Evolutionary conservation across 2,113 vertebrate species (phyloP).

Genomic region (Apus apus): DNA sequence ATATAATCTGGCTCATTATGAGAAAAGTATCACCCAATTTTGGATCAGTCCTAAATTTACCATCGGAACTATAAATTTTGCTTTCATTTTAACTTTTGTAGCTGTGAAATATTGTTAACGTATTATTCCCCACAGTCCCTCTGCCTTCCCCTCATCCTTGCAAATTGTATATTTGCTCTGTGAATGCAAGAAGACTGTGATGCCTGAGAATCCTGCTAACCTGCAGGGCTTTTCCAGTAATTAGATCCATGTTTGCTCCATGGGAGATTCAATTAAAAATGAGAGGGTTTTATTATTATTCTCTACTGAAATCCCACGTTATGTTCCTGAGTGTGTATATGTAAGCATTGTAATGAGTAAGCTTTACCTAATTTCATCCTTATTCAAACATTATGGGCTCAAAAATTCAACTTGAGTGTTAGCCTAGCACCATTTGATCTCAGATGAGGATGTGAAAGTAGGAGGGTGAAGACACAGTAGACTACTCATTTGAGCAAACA

Average conservation of each 20-base stretch:
- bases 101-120: background rate
- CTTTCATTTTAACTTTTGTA: background rate
- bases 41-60: background rate
- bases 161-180: background rate
- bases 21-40: background rate
- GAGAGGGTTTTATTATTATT: background rate
- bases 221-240: background rate
- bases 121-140: accelerated
- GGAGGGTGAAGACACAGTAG: background rate
- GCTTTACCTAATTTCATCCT: background rate
- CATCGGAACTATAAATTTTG: background rate
- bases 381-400: background rate
- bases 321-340: background rate
- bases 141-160: background rate
- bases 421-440: no score
- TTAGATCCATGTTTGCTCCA: conserved; percentile 22
- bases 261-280: conserved; percentile 28
- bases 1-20: background rate
- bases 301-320: background rate
- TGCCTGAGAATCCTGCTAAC: conserved; percentile 15
- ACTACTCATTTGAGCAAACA: background rate
- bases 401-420: background rate
- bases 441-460: background rate
- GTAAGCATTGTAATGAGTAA: background rate
- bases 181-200: background rate